phyloP scores from a whole-genome alignment of 2,113 vertebrate species.

The Tragelaphus scriptus region DNA sequence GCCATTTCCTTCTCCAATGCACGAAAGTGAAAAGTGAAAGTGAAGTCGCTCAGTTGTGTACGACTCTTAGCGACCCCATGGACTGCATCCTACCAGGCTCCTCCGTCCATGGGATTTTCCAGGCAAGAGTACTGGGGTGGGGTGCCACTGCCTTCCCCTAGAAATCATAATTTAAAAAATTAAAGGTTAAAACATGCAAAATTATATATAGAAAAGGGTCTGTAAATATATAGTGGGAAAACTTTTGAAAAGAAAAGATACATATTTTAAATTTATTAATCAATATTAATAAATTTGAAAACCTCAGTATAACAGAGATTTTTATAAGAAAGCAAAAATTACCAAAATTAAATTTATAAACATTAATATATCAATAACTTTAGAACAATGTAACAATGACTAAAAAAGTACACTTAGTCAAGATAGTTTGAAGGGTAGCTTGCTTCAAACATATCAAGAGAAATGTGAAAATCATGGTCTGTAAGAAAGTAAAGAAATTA shows the following conservation, averaged over 20 bases:
- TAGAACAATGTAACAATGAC: not conserved
- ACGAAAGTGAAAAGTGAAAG: too few relatives aligned
- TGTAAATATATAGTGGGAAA: not conserved
- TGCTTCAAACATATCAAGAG: not conserved
- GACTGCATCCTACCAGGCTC: too few relatives aligned
- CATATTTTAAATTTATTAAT: not conserved
- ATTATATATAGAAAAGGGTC: not conserved
- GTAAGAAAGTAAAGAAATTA: not conserved
- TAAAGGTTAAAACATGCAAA: not conserved
- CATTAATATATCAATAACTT: not conserved
- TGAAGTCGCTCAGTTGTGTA: too few relatives aligned
- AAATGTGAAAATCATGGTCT: not conserved
- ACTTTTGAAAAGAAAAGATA: not conserved
- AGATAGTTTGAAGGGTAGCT: not conserved
- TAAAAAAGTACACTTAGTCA: not conserved
- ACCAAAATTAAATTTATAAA: not conserved
- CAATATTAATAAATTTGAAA: not conserved
- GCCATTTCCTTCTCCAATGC: too few relatives aligned
- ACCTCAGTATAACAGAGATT: not conserved
- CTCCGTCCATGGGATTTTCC: too few relatives aligned
- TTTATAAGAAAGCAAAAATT: not conserved
- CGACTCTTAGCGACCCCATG: too few relatives aligned
- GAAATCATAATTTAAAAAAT: not conserved
- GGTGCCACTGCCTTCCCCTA: too few relatives aligned
- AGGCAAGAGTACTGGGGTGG: too few relatives aligned